Base-by-base conservation (phyloP, 1,140 invertebrate genomes). In the Antheraea pernyi region DNA sequence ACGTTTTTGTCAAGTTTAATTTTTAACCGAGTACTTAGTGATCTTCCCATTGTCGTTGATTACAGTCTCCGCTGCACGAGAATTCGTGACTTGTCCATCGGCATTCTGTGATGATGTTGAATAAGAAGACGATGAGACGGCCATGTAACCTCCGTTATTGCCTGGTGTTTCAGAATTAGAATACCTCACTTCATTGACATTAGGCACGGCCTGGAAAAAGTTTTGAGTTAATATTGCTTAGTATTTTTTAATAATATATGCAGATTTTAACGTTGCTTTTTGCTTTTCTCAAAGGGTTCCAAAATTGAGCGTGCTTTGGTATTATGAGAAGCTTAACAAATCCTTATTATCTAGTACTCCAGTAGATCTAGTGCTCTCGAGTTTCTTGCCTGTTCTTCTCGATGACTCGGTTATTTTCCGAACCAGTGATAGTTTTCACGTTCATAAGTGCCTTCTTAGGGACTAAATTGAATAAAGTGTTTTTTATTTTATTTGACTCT, bases 21-120 rank as follows among this genome's bases (percentile, higher is more conserved):
- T 91, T 59, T 92, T 80, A 0, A 95, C 93, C 37, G 92, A 94
- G 74, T 95, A 95, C 68, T 93, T 92, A 39, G 93, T 94, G 62
- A 96, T 86, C 78, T 94, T 94, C 78, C 96, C 96, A 77, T 96
- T 95, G 72, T 96, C 94, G 75, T 96, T 96, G 61, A 96, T 93
- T 3, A 94, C 93, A 9, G 96, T 95, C 48, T 94, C 93, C 0
- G 95, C 93, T 19, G 92, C 84, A 70, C 95, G 94, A 60, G 87
- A 91, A 19, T 84, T 92, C 53, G 86, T 82, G 22, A 91, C 87
- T 67, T 95, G 93, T 22, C 96, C 96, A 78, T 95, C 93, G 0
- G 94, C 82, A 69, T 94, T 94, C 0, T 91, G 83, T 1, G 92
- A 93, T 1, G 91, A 92, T 60, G 22, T 30, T 30, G 94, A 93